These are phyloP conservation scores for Oryctes rhinoceros DNA, from an alignment of 1,140 invertebrate species.

Conservation along the genomic window DNA sequence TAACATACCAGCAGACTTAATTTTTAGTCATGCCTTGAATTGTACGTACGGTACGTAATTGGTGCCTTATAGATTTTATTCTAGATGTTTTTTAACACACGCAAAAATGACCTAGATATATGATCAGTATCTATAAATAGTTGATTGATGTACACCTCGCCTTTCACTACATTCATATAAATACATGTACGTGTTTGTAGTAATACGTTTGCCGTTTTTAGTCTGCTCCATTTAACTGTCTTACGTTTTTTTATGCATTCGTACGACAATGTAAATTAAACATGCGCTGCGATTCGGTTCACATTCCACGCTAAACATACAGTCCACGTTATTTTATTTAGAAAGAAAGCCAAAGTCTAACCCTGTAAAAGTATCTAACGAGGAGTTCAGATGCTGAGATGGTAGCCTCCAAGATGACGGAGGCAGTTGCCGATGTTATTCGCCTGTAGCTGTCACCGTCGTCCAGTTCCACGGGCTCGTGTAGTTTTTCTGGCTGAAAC, in stretches of 20 bases:
- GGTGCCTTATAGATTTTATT: slow-evolving; percentile 19
- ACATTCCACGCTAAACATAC: slow-evolving; percentile 25
- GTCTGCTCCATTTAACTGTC: not conserved
- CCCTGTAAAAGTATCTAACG: slow-evolving; percentile 53
- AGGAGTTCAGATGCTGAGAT: slow-evolving; percentile 21
- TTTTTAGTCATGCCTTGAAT: not conserved
- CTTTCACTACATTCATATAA: slow-evolving; percentile 30
- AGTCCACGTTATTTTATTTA: slow-evolving; percentile 49
- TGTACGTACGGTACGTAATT: not conserved
- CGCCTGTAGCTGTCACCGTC: slow-evolving; percentile 65
- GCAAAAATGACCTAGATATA: slow-evolving; percentile 36
- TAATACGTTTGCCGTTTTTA: slow-evolving; percentile 9
- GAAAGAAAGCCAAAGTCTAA: slow-evolving; percentile 58
- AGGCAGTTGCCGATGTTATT: slow-evolving; percentile 63
- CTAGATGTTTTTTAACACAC: slow-evolving; percentile 31
- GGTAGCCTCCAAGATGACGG: slow-evolving; percentile 56
- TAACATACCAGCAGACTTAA: not conserved
- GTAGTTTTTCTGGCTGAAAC: slow-evolving; percentile 63
- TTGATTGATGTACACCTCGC: slow-evolving; percentile 30
- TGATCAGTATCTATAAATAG: slow-evolving; percentile 30
- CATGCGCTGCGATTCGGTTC: slow-evolving; percentile 8
- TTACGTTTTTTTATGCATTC: not conserved
- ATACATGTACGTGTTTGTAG: slow-evolving; percentile 17
- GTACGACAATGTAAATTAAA: not conserved
- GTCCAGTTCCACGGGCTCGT: slow-evolving; percentile 66